Base-by-base conservation (phyloP, 2,797 vertebrate genomes). In the Danio albolineatus region DNA sequence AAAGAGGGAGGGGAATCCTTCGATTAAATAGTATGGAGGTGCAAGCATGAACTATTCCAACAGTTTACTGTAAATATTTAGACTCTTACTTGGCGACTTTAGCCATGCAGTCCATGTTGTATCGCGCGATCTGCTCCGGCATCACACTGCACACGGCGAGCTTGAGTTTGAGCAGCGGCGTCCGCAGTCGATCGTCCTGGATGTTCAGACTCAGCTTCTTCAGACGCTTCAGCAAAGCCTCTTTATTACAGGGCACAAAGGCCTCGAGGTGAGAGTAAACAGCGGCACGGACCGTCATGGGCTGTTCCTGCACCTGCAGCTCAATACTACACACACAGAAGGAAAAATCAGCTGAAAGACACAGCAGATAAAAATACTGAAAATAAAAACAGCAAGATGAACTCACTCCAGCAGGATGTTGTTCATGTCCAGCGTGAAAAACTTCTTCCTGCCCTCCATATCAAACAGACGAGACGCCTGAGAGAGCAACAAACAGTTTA, bases 351-450 rank as follows among this genome's bases (percentile, higher is more conserved):
- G 21, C 44, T 43, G 36, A 43, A 80, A 4, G 2, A 48, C 16
- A 48, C 10, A 46, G 48, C 10, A 71, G 16, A 41, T 21, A 28
- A 36, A 28, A 46, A 61, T 6, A 46, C 14, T 69, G 14, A 10
- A 28, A 28, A 28, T 1, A 28, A 28, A 21, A 2, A 85, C 1
- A 61, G 10, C 71, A 0, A 54, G 2, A 53, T 8, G 46, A 2
- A 80, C 98, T 96, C 93, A 99, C 98, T 99, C 97, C 82, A 98
- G 93, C 21, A 99, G 94, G 92, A 99, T 99, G 94, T 97, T 98
- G 94, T 99, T 99, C 96, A 99, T 99, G 89, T 99, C 97, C 91
- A 98, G 93, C 0, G 97, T 98, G 92, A 99, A 99, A 93, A 99
- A 98, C 86, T 99, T 99, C 93, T 99, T 99, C 84, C 97, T 96